A percentile compares a stretch with the other conserved stretches of the same genome.
Evolutionary conservation across 2,113 vertebrate genomes (phyloP).

Genomic region (Clupea harengus): DNA sequence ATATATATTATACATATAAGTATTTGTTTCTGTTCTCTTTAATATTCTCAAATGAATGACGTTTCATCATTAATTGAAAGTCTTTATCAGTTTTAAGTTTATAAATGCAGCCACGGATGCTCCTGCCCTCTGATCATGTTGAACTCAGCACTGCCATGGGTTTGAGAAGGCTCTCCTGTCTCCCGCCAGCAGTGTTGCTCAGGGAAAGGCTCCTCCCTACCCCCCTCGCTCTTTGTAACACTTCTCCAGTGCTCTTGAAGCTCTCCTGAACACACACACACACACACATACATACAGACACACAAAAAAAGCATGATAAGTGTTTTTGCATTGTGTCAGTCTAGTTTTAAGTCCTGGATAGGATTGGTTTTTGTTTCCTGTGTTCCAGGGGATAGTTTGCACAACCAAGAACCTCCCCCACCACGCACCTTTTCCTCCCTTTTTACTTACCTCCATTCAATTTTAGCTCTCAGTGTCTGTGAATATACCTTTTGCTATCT

Average conservation of each 20-base stretch:
- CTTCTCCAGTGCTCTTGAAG: slow-evolving; percentile 79
- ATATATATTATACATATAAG: slow-evolving; percentile 24
- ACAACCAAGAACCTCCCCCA: slow-evolving; percentile 50
- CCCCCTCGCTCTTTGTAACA: slow-evolving; percentile 79
- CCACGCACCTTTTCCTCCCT: slow-evolving; percentile 32
- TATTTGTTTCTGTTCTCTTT: neutral
- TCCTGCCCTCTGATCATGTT: neutral
- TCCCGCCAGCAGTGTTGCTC: slow-evolving; percentile 93
- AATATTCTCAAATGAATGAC: neutral
- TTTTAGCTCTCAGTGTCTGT: neutral
- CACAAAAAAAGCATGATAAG: slow-evolving; percentile 84
- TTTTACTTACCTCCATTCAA: neutral
- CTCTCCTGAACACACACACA: slow-evolving; percentile 52
- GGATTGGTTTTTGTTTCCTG: slow-evolving; percentile 95
- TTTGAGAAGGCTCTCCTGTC: slow-evolving; percentile 33
- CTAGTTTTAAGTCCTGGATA: slow-evolving; percentile 80
- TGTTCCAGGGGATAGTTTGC: slow-evolving; percentile 70
- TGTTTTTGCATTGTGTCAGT: slow-evolving; percentile 85
- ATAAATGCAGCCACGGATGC: neutral
- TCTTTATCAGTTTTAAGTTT: neutral
- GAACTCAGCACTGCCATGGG: slow-evolving; percentile 40
- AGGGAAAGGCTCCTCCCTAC: slow-evolving; percentile 41
- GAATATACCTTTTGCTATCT: neutral
- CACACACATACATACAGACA: slow-evolving; percentile 70
- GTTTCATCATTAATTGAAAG: neutral